Evolutionary conservation across 2,113 vertebrate species (phyloP), one percentile per base, ranked within the genome.

Genomic region (Callithrix jacchus): DNA sequence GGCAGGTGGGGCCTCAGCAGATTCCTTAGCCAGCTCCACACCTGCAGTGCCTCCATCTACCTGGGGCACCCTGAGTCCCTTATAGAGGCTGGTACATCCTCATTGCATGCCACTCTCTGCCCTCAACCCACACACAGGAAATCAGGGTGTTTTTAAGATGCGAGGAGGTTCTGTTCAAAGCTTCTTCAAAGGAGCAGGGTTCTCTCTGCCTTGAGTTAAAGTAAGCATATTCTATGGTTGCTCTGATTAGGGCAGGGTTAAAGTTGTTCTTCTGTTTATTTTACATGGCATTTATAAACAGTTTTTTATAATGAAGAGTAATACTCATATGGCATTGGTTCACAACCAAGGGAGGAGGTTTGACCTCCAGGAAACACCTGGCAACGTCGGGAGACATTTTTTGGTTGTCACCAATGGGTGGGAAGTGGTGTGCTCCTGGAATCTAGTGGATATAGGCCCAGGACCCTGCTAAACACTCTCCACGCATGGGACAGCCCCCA

Each of bases 371-470:
- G 83, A 66, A 27, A 49, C 56, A 2, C 3, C 11, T 40, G 49
- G 18, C 37, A 35, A 13, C 8, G 2, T 47, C 52, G 32, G 40
- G 14, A 58, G 52, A 47, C 27, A 5, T 3, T 66, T 66, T 23
- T 40, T 11, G 47, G 25, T 45, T 0, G 0, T 85, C 58, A 21
- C 35, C 0, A 6, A 30, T 13, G 13, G 25, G 13, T n/a, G 0
- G 2, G 10, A 30, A 37, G 17, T 35, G 5, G 5, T 13, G 1
- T 1, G 10, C 37, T 17, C 0, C 5, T 45, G 32, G 40, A 32
- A 17, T n/a, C 54, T 13, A 3, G 23, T 7, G 40, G 87, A 11
- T 3, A 2, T 3, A 3, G 21, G 18, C 40, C 37, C 42, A 10
- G 40, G 81, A 37, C 4, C 40, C 66, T 25, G 23, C 17, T 25